Base-by-base conservation (phyloP, 2,113 vertebrate species). In the Chloropsis hardwickii region DNA sequence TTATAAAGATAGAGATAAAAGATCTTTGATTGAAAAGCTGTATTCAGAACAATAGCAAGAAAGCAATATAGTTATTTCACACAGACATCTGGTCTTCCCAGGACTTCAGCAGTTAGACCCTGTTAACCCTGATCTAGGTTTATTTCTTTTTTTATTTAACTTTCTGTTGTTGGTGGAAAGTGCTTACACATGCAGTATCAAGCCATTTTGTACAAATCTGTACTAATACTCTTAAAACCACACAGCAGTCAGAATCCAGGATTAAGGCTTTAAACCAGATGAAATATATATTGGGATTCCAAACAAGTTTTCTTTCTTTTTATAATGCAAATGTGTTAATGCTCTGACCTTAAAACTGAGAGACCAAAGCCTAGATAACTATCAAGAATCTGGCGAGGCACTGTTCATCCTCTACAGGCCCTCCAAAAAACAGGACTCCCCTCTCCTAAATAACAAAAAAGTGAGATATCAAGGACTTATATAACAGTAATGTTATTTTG, bases 251-350 rank as follows among this genome's bases (percentile, higher is more conserved):
- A 88, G 88, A 96, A 97, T 94, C 71, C 70, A 92, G 81, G 85
- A 93, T 94, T 94, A 96, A 66, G 76, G 85, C 33, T 93, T 96
- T 95, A 97, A 97, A 93, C 71, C 51, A 95, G 92, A 93, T 96
- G 81, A 95, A 95, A 82, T 96, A 87, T 85, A 97, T 94, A 96
- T 88, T 93, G 91, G 83, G 92, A 92, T 95, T 92, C 73, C 50
- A 93, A 77, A 85, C 86, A 97, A 97, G 95, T 96, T 95, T 97
- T 92, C 56, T 84, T 84, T 95, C 81, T 95, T 96, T 97, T 95
- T 93, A 72, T 92, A 95, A 97, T 96, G 90, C 58, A 97, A 96
- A 88, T 92, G 31, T 62, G 71, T 92, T 92, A 90, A 84, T 81
- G 61, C 28, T 95, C 91, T 94, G 70, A 97, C 74, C 60, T 79